Conservation (phyloP, 1,140 invertebrate genomes). For the Pygmarrhopalites habei region DNA sequence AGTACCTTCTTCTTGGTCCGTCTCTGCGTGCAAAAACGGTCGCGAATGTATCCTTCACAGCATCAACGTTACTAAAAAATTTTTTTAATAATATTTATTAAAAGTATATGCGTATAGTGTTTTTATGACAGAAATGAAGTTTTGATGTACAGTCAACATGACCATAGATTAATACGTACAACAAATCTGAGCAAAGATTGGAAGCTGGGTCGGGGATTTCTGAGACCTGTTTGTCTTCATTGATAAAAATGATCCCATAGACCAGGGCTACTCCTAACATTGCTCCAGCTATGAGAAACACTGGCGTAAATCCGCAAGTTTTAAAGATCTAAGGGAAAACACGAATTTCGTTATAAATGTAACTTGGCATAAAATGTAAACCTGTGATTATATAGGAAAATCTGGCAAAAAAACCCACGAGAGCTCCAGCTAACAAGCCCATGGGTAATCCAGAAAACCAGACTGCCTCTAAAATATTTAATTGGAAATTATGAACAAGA, state of each 20-base stretch:
- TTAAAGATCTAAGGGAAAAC: slow-evolving; percentile 21
- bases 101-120: too few species aligned
- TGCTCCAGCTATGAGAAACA: slow-evolving; percentile 21
- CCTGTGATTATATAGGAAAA: slow-evolving; percentile 2
- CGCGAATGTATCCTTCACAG: slow-evolving; percentile 25
- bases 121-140: too few species aligned
- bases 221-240: slow-evolving; percentile 9
- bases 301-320: slow-evolving; percentile 21
- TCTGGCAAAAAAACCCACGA: slow-evolving; percentile 8
- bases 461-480: slow-evolving; percentile 28
- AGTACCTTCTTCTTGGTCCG: slow-evolving; percentile 24
- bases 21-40: slow-evolving; percentile 22
- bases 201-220: slow-evolving; percentile 1
- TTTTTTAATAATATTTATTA: too few species aligned
- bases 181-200: slow-evolving; percentile 18
- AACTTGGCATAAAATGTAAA: not conserved
- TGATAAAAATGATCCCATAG: slow-evolving; percentile 20
- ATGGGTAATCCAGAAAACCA: slow-evolving; percentile 27
- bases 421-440: slow-evolving; percentile 19
- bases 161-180: too few species aligned
- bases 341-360: not conserved
- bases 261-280: slow-evolving; percentile 18
- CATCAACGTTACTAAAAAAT: slow-evolving; percentile 25
- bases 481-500: too few species aligned
- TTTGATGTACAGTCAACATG: too few species aligned